Conservation (phyloP, 2,797 vertebrate genomes). For the Antennarius maculatus region DNA sequence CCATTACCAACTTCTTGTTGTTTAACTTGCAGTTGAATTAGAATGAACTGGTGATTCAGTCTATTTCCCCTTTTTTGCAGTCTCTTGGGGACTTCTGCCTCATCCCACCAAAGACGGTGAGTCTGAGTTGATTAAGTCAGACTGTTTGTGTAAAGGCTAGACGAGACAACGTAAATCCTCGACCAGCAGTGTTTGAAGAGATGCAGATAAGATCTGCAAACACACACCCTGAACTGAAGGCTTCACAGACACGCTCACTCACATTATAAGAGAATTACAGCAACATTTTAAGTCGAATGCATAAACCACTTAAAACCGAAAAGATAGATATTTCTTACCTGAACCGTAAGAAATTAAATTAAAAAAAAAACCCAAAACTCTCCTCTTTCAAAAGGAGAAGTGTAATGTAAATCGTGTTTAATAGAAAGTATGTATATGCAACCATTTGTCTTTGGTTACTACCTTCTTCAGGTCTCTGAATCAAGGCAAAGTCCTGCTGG, state of each 20-base stretch:
- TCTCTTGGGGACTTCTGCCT: constrained; percentile 29
- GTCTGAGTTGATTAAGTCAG: constrained; percentile 60
- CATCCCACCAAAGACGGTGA: constrained; percentile 41
- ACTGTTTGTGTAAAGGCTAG: constrained; percentile 66
- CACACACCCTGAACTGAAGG: constrained; percentile 10
- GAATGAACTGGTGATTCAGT: background rate
- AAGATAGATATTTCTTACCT: background rate
- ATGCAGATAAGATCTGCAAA: constrained; percentile 56
- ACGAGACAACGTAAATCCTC: constrained; percentile 57
- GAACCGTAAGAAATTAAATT: background rate
- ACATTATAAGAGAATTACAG: background rate
- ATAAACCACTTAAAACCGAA: background rate
- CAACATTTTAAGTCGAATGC: background rate
- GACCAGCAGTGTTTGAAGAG: constrained; percentile 56
- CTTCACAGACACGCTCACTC: background rate
- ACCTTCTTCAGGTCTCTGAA: constrained; percentile 14
- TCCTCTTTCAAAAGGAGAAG: background rate
- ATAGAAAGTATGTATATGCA: background rate
- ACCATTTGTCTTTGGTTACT: background rate
- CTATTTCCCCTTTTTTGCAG: background rate
- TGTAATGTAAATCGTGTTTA: background rate
- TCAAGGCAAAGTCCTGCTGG: background rate
- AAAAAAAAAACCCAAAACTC: background rate
- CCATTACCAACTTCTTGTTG: too few species aligned
- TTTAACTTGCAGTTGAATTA: constrained; percentile 3